phyloP scores from a whole-genome alignment of 2,888 invertebrate species.

The Caenorhabditis macrosperma region DNA sequence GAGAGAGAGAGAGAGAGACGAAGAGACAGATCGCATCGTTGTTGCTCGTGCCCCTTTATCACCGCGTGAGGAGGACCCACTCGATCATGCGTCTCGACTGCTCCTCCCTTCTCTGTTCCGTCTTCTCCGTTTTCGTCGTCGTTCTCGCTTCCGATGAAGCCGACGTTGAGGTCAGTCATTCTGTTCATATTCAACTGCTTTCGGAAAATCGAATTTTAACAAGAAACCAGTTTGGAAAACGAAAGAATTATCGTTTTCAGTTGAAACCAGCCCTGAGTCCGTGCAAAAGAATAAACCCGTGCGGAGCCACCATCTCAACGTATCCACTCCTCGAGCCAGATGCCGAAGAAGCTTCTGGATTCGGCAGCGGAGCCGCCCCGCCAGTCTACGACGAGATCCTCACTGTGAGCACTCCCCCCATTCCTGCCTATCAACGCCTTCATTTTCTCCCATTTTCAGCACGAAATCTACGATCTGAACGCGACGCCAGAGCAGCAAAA shows the following conservation, averaged over 20 bases:
- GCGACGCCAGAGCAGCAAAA: slow-evolving; percentile 40
- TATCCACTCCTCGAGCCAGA: slow-evolving; percentile 53
- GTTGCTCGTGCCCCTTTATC: slow-evolving; percentile 34
- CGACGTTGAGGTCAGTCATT: slow-evolving; percentile 26
- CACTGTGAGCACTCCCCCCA: slow-evolving; percentile 18
- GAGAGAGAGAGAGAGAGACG: slow-evolving; percentile 6
- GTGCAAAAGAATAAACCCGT: slow-evolving; percentile 46
- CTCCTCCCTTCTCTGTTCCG: slow-evolving; percentile 44
- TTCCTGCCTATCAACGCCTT: background rate
- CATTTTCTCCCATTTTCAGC: slow-evolving; percentile 38
- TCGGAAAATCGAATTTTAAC: background rate
- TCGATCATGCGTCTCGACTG: slow-evolving; percentile 50
- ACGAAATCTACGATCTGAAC: slow-evolving; percentile 56
- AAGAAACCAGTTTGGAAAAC: background rate
- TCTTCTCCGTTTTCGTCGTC: slow-evolving; percentile 21
- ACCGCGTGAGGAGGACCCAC: slow-evolving; percentile 38
- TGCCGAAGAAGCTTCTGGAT: slow-evolving; percentile 53
- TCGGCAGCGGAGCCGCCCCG: slow-evolving; percentile 47
- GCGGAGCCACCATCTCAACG: slow-evolving; percentile 52
- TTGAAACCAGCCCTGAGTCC: slow-evolving; percentile 24
- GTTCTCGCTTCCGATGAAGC: slow-evolving; percentile 26
- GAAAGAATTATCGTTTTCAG: slow-evolving; percentile 18
- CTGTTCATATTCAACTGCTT: background rate
- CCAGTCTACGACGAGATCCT: slow-evolving; percentile 58
- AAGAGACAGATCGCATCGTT: background rate